Conservation (phyloP, 2,888 invertebrate species). For the Lasioglossum calceatum region DNA sequence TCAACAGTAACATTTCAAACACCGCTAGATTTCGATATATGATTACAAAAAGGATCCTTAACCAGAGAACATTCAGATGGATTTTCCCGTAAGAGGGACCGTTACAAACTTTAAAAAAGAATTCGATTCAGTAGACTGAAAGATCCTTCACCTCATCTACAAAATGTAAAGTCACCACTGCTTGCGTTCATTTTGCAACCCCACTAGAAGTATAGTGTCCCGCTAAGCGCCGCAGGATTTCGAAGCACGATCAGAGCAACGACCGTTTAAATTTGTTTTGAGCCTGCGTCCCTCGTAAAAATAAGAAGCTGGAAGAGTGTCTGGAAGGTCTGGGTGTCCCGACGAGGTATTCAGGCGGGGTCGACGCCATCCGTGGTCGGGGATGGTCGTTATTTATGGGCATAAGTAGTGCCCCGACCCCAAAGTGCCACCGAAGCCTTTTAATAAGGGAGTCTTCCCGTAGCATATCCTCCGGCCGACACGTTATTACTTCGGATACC, state of each 20-base stretch:
- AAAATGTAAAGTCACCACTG: background rate
- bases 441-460: conserved; percentile 73
- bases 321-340: background rate
- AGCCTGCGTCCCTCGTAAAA: background rate
- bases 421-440: conserved; percentile 75
- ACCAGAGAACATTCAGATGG: background rate
- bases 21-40: background rate
- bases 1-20: background rate
- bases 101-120: background rate
- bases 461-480: conserved; percentile 58
- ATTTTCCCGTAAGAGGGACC: background rate
- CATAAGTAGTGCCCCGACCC: conserved; percentile 66
- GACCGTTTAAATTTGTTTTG: background rate
- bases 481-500: conserved; percentile 76
- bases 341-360: conserved; percentile 25
- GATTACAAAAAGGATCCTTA: background rate
- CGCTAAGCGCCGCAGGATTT: background rate
- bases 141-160: background rate
- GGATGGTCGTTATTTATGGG: conserved; percentile 70
- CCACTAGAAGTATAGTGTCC: background rate
- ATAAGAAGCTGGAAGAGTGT: background rate
- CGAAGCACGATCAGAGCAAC: background rate
- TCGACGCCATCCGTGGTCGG: background rate
- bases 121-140: background rate
- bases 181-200: background rate